phyloP scores from a whole-genome alignment of 2,888 invertebrate genomes.

The Gryllus longicercus region DNA sequence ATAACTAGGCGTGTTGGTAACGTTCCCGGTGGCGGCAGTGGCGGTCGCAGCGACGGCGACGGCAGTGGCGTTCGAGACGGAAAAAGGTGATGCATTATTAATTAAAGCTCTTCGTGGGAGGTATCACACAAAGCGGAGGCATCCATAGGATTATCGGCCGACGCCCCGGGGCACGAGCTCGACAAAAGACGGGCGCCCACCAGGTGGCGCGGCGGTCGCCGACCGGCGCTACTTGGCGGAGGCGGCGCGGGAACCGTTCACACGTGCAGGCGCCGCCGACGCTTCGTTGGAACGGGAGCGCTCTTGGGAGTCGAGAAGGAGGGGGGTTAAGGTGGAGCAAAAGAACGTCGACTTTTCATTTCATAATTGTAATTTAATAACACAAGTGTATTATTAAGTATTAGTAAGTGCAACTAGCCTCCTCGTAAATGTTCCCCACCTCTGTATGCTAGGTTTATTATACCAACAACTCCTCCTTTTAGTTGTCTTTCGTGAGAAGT shows the following conservation, averaged over 20 bases:
- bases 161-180: not conserved
- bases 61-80: not conserved
- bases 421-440: not conserved
- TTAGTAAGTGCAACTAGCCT: not conserved
- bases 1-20: not conserved
- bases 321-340: no score
- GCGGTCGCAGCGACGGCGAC: not conserved
- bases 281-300: not conserved
- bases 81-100: not conserved
- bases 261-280: not conserved
- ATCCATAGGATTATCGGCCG: conserved; percentile 2
- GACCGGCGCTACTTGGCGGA: not conserved
- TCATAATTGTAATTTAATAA: no score
- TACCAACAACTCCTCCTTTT: not conserved
- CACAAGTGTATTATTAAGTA: not conserved
- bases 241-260: not conserved
- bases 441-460: not conserved
- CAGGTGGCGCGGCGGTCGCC: not conserved
- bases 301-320: no score
- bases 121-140: not conserved
- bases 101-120: conserved; percentile 17
- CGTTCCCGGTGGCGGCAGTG: not conserved
- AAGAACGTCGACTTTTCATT: no score
- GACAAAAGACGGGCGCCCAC: not conserved
- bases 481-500: not conserved